These are phyloP conservation scores for Macaria liturata DNA, from an alignment of 2,888 invertebrate species.

Conservation along the genomic window DNA sequence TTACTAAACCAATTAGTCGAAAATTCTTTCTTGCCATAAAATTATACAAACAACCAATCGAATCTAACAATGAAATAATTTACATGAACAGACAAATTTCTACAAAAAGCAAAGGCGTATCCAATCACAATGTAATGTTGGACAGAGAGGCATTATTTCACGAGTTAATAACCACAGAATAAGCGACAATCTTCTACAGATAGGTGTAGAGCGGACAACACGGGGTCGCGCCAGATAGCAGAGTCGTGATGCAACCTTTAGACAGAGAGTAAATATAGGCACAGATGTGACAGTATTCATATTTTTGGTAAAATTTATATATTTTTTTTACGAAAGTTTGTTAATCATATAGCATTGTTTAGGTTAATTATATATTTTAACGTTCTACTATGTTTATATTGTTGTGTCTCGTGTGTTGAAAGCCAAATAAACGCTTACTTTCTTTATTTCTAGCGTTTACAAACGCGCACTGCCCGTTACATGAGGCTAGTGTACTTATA, in stretches of 20 bases:
- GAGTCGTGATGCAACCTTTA: conserved; percentile 27
- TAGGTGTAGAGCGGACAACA: conserved; percentile 35
- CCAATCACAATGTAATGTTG: conserved; percentile 24
- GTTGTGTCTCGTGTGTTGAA: too few relatives aligned
- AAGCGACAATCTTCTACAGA: conserved; percentile 32
- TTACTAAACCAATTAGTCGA: too few relatives aligned
- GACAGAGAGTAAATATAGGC: conserved; percentile 16
- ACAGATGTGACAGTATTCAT: too few relatives aligned
- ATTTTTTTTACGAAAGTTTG: too few relatives aligned
- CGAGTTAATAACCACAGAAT: conserved; percentile 35
- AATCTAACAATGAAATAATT: conserved; percentile 8
- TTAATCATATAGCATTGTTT: too few relatives aligned
- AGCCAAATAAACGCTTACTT: too few relatives aligned
- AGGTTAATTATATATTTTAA: too few relatives aligned
- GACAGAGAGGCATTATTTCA: conserved; percentile 33
- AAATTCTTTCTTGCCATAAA: background rate
- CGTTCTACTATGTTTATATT: too few relatives aligned
- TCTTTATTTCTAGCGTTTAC: too few relatives aligned
- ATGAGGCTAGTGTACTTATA: too few relatives aligned
- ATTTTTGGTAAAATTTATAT: too few relatives aligned
- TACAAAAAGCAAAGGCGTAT: conserved; percentile 15
- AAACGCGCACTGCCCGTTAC: too few relatives aligned
- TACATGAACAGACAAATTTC: conserved; percentile 11
- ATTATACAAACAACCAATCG: background rate
- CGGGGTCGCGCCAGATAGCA: conserved; percentile 28